A percentile compares a stretch with the other conserved stretches of the same genome.
These are phyloP conservation scores for Palythoa grandiflora DNA, from an alignment of 92 coral and sea anemone genomes.

Conservation along the genomic window DNA sequence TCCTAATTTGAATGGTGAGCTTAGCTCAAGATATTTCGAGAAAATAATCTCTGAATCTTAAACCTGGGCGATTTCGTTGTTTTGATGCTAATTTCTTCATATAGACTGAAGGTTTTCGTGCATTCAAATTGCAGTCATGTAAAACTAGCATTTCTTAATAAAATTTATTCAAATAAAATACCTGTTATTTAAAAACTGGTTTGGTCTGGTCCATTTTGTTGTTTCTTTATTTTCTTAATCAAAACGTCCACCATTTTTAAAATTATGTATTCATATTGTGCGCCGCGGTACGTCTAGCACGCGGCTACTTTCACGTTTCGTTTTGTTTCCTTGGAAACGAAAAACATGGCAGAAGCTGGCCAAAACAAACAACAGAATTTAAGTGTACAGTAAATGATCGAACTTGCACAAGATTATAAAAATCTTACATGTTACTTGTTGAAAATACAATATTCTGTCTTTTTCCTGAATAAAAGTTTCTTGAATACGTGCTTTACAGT, in stretches of 20 bases:
- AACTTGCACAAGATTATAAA: background rate
- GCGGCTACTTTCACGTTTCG: background rate
- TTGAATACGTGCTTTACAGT: slow-evolving; percentile 1
- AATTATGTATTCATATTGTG: background rate
- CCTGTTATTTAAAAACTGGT: background rate
- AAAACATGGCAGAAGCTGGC: background rate
- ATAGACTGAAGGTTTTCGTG: background rate
- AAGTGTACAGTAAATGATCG: background rate
- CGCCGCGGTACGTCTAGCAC: background rate
- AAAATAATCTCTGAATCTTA: background rate
- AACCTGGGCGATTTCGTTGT: background rate
- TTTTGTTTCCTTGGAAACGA: background rate
- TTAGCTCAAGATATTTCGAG: background rate
- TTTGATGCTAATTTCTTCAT: background rate
- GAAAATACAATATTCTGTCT: background rate
- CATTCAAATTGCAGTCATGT: background rate
- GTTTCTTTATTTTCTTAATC: background rate
- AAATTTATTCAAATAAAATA: background rate
- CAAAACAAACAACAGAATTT: background rate
- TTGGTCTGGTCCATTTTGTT: background rate
- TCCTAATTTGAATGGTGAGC: background rate
- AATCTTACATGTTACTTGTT: background rate
- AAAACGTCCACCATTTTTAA: background rate
- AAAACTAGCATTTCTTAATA: background rate
- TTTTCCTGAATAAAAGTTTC: background rate